phyloP scores from a whole-genome alignment of 2,888 invertebrate species.

The Trachelus iudaicus region DNA sequence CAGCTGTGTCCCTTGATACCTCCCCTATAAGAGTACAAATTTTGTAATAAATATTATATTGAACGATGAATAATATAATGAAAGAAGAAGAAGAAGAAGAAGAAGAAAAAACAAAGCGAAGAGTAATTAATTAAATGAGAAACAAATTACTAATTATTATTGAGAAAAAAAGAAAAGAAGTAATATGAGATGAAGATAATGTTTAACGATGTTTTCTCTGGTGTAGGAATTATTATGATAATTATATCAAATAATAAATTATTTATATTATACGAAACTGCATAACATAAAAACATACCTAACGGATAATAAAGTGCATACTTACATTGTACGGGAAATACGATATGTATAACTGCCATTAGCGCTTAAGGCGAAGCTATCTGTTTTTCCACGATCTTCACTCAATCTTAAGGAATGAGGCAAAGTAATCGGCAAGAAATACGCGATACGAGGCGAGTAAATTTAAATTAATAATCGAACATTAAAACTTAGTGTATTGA shows the following conservation, averaged over 20 bases:
- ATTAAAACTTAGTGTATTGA: background rate
- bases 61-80: conserved; percentile 50
- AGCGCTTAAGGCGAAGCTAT: conserved; percentile 42
- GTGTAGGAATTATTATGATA: conserved; percentile 56
- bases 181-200: conserved; percentile 51
- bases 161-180: conserved; percentile 38
- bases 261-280: conserved; percentile 48
- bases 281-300: conserved; percentile 15
- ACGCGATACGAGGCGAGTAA: background rate
- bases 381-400: conserved; percentile 32
- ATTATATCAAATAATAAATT: conserved; percentile 49
- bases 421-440: background rate
- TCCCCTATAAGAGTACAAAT: conserved; percentile 65
- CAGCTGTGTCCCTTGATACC: conserved; percentile 59
- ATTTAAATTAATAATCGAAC: background rate
- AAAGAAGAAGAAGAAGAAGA: conserved; percentile 17
- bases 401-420: background rate
- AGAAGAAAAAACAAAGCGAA: conserved; percentile 25
- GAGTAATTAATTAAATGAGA: conserved; percentile 31
- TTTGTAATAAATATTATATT: conserved; percentile 60
- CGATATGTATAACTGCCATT: conserved; percentile 38
- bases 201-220: conserved; percentile 63
- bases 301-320: conserved; percentile 2
- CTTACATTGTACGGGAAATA: conserved; percentile 15
- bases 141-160: conserved; percentile 50